phyloP scores from a whole-genome alignment of 2,888 invertebrate species.

The Cephus pulcher region DNA sequence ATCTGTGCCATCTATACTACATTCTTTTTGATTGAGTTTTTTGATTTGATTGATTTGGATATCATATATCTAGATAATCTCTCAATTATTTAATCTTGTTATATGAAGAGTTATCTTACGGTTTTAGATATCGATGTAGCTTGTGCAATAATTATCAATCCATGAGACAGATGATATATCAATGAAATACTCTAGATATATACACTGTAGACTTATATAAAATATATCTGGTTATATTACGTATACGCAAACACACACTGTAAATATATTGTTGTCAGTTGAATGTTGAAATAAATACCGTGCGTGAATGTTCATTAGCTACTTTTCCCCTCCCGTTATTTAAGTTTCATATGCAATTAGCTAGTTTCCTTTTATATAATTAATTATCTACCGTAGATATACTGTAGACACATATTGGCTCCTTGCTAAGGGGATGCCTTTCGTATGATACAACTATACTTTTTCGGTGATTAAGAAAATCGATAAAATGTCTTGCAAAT shows the following conservation, averaged over 20 bases:
- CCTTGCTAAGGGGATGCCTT: conserved; percentile 67
- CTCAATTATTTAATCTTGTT: not conserved
- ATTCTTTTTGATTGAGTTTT: not conserved
- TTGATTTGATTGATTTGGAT: no score
- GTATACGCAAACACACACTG: conserved; percentile 36
- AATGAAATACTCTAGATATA: conserved; percentile 32
- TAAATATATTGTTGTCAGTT: conserved; percentile 60
- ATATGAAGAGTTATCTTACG: not conserved
- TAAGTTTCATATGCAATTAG: not conserved
- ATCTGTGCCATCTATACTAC: not conserved
- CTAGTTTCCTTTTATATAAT: not conserved
- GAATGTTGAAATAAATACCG: conserved; percentile 62
- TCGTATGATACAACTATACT: conserved; percentile 72
- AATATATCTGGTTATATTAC: conserved; percentile 43
- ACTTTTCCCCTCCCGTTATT: not conserved
- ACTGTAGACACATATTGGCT: conserved; percentile 63
- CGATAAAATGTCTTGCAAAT: conserved; percentile 75
- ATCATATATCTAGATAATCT: not conserved
- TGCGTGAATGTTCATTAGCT: conserved; percentile 37
- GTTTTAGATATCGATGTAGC: conserved; percentile 37
- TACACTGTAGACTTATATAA: conserved; percentile 1
- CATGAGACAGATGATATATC: conserved; percentile 32
- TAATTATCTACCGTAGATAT: conserved; percentile 19
- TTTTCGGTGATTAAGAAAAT: conserved; percentile 73
- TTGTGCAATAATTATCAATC: conserved; percentile 43